Base-by-base conservation (phyloP, 2,797 vertebrate genomes). In the Periparus ater region DNA sequence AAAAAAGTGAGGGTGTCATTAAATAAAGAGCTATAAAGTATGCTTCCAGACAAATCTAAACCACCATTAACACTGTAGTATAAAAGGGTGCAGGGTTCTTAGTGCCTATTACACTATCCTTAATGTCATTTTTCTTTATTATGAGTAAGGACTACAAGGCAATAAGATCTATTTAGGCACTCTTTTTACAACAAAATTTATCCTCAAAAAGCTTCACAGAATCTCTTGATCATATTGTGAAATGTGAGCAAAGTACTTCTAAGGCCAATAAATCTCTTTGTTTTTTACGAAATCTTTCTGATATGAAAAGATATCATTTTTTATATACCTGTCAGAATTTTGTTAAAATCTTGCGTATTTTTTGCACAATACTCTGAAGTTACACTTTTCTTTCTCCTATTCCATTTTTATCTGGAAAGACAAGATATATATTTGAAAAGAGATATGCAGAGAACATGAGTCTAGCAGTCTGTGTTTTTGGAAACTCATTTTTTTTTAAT, bases 361-460 rank as follows among this genome's bases (percentile, higher is more conserved):
- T 93, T 79, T 40, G 13, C 38, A 51, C 85, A 84, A n/a, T 83
- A 61, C 86, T 95, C 91, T 86, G 80, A 90, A 91, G 73, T 78
- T 84, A 89, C 53, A 83, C 61, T 93, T 93, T 83, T 92, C 76
- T 93, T 91, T 74, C 66, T 95, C 45, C 40, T 80, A 72, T 94
- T 95, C 93, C 83, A 89, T 93, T 97, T 89, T 95, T 97, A 86
- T 91, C 73, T 91, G 65, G 88, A 92, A 96, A 92, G 34, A 85
- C 61, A 80, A 86, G 80, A 91, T 90, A 82, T 36, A 70, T 88
- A 91, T 96, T 96, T 93, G 85, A 96, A 96, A 76, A 94, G 75
- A 96, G 42, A 90, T 77, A 81, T 13, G 83, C 61, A 91, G 94
- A 95, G 78, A 95, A 95, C 94, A 97, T 73, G 88, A 91, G 77